These are phyloP conservation scores for Neogale vison DNA, from an alignment of 2,113 vertebrate genomes.

Conservation along the genomic window DNA sequence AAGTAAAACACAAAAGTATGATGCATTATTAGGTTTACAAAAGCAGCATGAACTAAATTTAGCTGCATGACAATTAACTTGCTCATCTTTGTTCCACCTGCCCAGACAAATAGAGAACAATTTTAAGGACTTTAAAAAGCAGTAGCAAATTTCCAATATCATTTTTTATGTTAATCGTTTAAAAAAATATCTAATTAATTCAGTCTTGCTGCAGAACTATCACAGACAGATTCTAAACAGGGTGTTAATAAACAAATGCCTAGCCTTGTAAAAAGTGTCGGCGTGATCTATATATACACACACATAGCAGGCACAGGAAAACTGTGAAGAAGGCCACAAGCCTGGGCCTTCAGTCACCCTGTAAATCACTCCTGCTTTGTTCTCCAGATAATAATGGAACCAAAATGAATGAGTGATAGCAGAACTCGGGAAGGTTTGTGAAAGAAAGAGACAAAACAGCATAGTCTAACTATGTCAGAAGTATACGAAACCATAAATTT, in stretches of 20 bases:
- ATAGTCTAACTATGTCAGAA: not conserved
- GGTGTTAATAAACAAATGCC: conserved; percentile 48
- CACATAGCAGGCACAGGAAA: not conserved
- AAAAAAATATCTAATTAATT: conserved; percentile 56
- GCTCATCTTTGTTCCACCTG: not conserved
- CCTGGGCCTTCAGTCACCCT: not conserved
- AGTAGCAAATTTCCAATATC: conserved; percentile 3
- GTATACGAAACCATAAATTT: not conserved
- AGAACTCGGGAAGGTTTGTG: not conserved
- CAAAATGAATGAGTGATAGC: not conserved
- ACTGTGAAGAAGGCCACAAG: not conserved
- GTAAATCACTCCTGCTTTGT: conserved; percentile 33
- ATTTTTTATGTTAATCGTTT: conserved; percentile 17
- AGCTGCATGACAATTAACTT: conserved; percentile 46
- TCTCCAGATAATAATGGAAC: not conserved
- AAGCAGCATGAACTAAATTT: conserved; percentile 36
- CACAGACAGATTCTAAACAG: conserved; percentile 25
- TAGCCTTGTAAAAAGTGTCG: conserved; percentile 40
- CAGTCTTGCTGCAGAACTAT: not conserved
- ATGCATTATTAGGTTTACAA: conserved; percentile 1
- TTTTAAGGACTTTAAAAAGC: conserved; percentile 37
- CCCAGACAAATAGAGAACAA: not conserved
- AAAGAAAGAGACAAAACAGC: conserved; percentile 6
- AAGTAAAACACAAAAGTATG: not conserved
- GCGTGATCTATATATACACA: not conserved